Percentiles rank a stretch among this genome's conserved stretches.
Evolutionary conservation across 2,888 invertebrate genomes (phyloP).

Genomic region (Epinotia brunnichana): DNA sequence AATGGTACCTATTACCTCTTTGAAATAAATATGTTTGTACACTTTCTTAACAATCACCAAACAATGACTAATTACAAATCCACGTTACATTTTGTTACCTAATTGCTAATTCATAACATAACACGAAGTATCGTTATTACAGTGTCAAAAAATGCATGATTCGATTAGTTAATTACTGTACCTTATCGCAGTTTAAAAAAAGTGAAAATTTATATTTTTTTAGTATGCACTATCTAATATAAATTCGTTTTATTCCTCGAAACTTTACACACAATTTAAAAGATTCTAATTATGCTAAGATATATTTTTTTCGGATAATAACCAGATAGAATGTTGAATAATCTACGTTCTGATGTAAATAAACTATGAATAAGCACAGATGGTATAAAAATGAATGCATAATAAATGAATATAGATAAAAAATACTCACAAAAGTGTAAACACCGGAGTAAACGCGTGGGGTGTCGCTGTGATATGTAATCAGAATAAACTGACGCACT

Average conservation of each 20-base stretch:
- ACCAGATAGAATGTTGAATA: not conserved
- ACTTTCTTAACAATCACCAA: not conserved
- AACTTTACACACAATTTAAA: no score
- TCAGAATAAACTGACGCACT: not conserved
- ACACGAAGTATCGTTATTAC: no score
- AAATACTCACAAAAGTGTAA: conserved; percentile 14
- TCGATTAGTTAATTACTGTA: no score
- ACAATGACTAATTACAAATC: not conserved
- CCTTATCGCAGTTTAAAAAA: no score
- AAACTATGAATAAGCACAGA: not conserved
- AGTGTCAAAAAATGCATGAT: no score
- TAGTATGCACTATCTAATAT: no score
- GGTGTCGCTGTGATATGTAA: conserved; percentile 16
- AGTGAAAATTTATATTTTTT: no score
- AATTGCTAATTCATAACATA: no score
- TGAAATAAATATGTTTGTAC: not conserved
- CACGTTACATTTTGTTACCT: not conserved
- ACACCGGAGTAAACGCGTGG: conserved; percentile 5
- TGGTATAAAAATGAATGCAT: not conserved
- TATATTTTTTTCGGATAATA: not conserved
- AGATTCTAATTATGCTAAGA: no score
- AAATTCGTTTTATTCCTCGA: no score
- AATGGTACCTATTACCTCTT: no score
- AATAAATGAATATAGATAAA: not conserved
- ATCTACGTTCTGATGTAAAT: no score